These are phyloP conservation scores for Helobdella robusta DNA, from an alignment of 2,888 invertebrate species.

Conservation along the genomic window DNA sequence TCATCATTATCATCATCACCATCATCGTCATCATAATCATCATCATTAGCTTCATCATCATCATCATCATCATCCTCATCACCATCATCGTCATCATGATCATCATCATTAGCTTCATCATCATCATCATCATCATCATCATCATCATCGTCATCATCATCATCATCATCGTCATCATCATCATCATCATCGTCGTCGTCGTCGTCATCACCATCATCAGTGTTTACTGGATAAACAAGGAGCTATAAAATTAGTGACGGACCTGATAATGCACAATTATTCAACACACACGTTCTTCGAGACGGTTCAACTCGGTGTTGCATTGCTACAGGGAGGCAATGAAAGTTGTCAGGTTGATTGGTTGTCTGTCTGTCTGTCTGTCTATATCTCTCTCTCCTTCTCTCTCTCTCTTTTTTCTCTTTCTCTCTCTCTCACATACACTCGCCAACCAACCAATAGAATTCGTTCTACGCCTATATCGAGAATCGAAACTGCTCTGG, in stretches of 20 bases:
- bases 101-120: no score
- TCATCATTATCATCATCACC: neutral
- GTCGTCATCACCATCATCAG: neutral
- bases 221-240: slow-evolving; percentile 18
- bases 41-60: no score
- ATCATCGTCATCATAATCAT: neutral
- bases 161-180: neutral
- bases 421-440: neutral
- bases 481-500: neutral
- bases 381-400: no score
- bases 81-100: no score
- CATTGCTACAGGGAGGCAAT: slow-evolving; percentile 18
- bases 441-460: neutral
- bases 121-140: slow-evolving; percentile 5
- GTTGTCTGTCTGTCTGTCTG: no score
- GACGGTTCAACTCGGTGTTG: slow-evolving; percentile 18
- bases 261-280: slow-evolving; percentile 21
- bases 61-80: no score
- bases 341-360: slow-evolving; percentile 14
- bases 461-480: slow-evolving; percentile 23
- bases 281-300: slow-evolving; percentile 17
- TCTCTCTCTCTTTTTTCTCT: neutral
- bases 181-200: neutral
- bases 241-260: slow-evolving; percentile 14
- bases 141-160: slow-evolving; percentile 1